phyloP scores from a whole-genome alignment of 2,113 vertebrate species.

The Phylloscopus whistleri region DNA sequence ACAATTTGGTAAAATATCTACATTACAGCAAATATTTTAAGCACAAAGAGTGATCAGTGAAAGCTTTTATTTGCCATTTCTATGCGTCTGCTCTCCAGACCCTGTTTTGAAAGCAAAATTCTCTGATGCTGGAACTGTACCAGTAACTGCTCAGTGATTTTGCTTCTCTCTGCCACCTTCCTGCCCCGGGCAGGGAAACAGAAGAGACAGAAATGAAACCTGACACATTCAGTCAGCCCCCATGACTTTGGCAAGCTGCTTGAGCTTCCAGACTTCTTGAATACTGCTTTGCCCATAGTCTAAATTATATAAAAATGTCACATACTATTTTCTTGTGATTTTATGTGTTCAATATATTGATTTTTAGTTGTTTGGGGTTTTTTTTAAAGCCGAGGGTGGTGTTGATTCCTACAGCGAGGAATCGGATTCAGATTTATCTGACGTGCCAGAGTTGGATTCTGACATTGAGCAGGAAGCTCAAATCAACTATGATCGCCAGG shows the following conservation, averaged over 20 bases:
- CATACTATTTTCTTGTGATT: background rate
- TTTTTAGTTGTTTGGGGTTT: background rate
- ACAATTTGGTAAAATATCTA: background rate
- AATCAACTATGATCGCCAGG: constrained; percentile 95
- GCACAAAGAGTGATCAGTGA: background rate
- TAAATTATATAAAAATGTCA: background rate
- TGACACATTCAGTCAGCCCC: background rate
- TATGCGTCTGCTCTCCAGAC: background rate
- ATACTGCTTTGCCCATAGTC: background rate
- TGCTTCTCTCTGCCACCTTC: background rate
- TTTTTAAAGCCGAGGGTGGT: constrained; percentile 78
- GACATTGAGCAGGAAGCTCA: constrained; percentile 99
- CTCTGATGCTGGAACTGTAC: background rate
- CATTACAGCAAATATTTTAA: background rate
- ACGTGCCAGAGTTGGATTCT: constrained; percentile 94
- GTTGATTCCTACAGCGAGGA: constrained; percentile 94
- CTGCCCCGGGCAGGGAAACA: background rate
- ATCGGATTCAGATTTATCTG: constrained; percentile 93
- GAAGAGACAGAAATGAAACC: background rate
- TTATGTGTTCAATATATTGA: background rate
- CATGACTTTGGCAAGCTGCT: background rate
- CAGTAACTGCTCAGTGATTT: background rate
- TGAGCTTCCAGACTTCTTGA: background rate
- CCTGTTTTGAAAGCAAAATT: background rate
- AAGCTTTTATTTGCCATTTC: background rate